Conservation (phyloP, 1,140 invertebrate species). For the Trichonephila inaurata region DNA sequence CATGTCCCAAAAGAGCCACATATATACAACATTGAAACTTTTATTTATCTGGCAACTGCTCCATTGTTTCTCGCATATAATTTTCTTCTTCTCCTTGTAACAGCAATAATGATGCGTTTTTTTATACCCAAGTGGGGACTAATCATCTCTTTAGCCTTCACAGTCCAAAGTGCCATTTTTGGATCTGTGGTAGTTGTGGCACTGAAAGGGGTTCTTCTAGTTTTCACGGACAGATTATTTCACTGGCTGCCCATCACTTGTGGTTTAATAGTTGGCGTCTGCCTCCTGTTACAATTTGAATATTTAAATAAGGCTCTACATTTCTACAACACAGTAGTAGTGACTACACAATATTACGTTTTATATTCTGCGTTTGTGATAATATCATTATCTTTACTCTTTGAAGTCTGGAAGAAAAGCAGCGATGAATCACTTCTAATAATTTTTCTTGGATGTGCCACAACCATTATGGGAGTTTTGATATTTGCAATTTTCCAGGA, state of each 20-base stretch:
- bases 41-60: constrained; percentile 20
- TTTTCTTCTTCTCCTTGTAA: background rate
- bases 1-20: constrained; percentile 44
- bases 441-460: constrained; percentile 31
- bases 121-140: constrained; percentile 47
- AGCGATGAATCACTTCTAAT: constrained; percentile 29
- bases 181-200: constrained; percentile 55
- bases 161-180: constrained; percentile 62
- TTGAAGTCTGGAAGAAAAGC: constrained; percentile 50
- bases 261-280: background rate
- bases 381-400: constrained; percentile 49
- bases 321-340: constrained; percentile 57
- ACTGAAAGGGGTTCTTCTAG: constrained; percentile 56
- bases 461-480: constrained; percentile 32
- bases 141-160: constrained; percentile 42
- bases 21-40: constrained; percentile 26
- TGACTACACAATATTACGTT: constrained; percentile 65
- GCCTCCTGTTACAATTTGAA: constrained; percentile 35
- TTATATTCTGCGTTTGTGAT: constrained; percentile 54
- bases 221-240: constrained; percentile 31
- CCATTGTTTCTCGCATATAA: constrained; percentile 19
- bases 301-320: constrained; percentile 61
- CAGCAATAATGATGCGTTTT: constrained; percentile 7
- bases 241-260: constrained; percentile 61
- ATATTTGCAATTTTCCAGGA: constrained; percentile 66